These are phyloP conservation scores for Intellagama lesueurii DNA, from an alignment of 2,797 vertebrate genomes.

Conservation along the genomic window DNA sequence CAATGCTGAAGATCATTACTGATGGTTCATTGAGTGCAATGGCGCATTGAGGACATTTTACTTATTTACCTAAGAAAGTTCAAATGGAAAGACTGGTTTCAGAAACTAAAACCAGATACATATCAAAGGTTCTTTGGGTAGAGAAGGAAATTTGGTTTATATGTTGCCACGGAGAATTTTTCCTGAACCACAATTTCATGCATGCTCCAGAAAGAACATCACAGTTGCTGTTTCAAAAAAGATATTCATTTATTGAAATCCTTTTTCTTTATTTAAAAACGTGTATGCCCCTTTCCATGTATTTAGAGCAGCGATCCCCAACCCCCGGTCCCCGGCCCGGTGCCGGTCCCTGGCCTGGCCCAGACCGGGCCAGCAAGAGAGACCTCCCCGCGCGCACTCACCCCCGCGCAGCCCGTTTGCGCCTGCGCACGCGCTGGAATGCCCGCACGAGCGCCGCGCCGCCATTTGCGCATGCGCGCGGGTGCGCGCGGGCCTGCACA, in stretches of 20 bases:
- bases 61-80: background rate
- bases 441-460: too few relatives aligned
- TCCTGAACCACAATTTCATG: conserved; percentile 19
- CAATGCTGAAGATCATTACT: background rate
- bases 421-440: too few relatives aligned
- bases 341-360: too few relatives aligned
- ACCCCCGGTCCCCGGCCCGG: too few relatives aligned
- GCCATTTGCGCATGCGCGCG: too few relatives aligned
- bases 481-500: too few relatives aligned
- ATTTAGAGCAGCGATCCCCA: too few relatives aligned
- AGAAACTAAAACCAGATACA: background rate
- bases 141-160: background rate
- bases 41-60: background rate
- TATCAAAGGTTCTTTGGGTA: background rate
- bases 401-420: too few relatives aligned
- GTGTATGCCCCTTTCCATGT: background rate
- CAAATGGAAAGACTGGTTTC: background rate
- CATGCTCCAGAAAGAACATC: background rate
- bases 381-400: too few relatives aligned
- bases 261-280: background rate
- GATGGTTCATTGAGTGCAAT: background rate
- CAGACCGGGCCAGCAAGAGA: too few relatives aligned
- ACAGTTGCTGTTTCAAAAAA: background rate
- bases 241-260: background rate
- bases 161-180: conserved; percentile 16